Conservation (phyloP, 2,113 vertebrate genomes). For the Boulengeromyrus knoepffleri region DNA sequence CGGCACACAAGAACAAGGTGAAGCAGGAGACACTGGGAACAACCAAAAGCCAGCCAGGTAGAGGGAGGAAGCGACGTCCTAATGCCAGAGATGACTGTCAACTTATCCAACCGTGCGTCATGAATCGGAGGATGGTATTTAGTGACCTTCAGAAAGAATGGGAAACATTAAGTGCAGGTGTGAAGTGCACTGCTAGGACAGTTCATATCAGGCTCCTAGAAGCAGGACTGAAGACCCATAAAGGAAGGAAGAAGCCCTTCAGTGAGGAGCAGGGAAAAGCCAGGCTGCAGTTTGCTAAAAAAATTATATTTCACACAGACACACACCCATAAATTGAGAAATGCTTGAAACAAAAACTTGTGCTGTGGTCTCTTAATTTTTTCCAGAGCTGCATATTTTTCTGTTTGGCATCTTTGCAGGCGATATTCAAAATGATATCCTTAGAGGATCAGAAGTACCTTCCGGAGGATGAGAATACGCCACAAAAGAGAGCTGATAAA, state of each 20-base stretch:
- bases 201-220: neutral
- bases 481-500: conserved; percentile 75
- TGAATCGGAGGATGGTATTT: too few relatives aligned
- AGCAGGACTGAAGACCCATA: neutral
- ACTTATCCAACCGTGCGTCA: too few relatives aligned
- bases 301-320: neutral
- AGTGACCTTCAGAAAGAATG: too few relatives aligned
- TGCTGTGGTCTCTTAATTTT: neutral
- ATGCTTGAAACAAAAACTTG: neutral
- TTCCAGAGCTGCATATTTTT: neutral
- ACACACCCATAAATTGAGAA: neutral
- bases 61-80: neutral
- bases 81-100: too few relatives aligned
- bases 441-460: conserved; percentile 64
- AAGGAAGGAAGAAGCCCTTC: neutral
- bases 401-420: conserved; percentile 47
- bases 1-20: neutral
- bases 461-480: conserved; percentile 74
- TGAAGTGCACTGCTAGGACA: too few relatives aligned
- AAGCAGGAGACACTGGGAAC: neutral
- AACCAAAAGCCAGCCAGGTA: neutral
- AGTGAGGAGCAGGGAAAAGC: neutral
- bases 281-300: too few relatives aligned
- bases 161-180: too few relatives aligned
- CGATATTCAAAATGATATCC: conserved; percentile 85